Percentiles rank a stretch among this genome's conserved stretches.
These are phyloP conservation scores for Cnemophilus loriae DNA, from an alignment of 2,113 vertebrate genomes.

Conservation along the genomic window DNA sequence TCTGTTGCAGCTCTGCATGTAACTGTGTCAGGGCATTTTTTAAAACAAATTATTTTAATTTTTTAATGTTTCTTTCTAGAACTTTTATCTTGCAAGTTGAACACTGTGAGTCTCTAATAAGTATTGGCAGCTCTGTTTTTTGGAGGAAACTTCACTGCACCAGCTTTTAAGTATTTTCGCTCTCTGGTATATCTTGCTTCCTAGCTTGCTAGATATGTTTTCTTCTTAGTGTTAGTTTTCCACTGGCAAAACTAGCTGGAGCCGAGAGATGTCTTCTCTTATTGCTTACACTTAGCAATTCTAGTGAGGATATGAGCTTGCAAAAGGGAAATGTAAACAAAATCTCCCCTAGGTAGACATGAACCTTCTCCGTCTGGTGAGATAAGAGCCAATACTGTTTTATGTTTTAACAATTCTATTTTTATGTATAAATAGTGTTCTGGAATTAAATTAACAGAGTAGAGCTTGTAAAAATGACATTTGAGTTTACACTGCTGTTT, in stretches of 20 bases:
- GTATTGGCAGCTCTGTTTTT: background rate
- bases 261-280: background rate
- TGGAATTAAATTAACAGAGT: conserved; percentile 11
- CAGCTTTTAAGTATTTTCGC: background rate
- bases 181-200: background rate
- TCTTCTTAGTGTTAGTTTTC: background rate
- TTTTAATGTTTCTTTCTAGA: background rate
- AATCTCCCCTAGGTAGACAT: background rate
- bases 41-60: background rate
- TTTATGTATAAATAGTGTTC: background rate
- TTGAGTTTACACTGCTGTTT: background rate
- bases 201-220: background rate
- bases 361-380: background rate
- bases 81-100: background rate
- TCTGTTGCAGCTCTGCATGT: background rate
- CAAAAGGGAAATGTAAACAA: background rate
- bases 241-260: background rate
- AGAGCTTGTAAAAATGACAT: background rate
- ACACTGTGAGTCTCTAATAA: background rate
- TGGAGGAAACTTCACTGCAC: background rate
- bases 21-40: background rate
- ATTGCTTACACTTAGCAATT: background rate
- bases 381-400: background rate
- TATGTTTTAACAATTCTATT: background rate
- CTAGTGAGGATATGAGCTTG: background rate